phyloP scores from a whole-genome alignment of 2,797 vertebrate genomes.

The Danio choprae region DNA sequence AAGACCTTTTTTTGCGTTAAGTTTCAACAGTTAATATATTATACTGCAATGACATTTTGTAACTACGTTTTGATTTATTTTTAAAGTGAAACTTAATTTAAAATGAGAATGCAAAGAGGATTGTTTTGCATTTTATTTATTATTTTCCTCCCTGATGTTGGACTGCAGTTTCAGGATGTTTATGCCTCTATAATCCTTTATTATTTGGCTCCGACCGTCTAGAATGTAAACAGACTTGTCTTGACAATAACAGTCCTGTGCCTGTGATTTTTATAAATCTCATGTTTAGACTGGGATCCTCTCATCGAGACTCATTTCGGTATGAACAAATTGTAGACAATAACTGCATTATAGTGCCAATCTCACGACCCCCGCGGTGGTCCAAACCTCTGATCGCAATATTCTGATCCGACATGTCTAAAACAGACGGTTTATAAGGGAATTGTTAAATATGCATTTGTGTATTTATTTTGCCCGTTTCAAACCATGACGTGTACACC shows the following conservation, averaged over 20 bases:
- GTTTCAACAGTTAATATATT: slow-evolving; percentile 92
- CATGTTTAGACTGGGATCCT: slow-evolving; percentile 41
- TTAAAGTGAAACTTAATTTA: slow-evolving; percentile 90
- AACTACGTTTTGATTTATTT: slow-evolving; percentile 83
- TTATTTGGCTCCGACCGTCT: slow-evolving; percentile 33
- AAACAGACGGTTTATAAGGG: slow-evolving; percentile 22
- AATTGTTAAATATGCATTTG: slow-evolving; percentile 22
- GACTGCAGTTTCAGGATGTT: slow-evolving; percentile 84
- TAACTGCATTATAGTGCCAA: slow-evolving; percentile 25
- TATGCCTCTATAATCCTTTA: slow-evolving; percentile 54
- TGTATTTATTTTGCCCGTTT: slow-evolving; percentile 29
- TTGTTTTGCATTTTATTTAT: slow-evolving; percentile 86
- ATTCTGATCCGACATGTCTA: slow-evolving; percentile 8
- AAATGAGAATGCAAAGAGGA: slow-evolving; percentile 78
- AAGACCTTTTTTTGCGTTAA: slow-evolving; percentile 78
- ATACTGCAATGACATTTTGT: slow-evolving; percentile 88
- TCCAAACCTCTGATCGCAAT: slow-evolving; percentile 5
- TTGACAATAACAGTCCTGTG: slow-evolving; percentile 53
- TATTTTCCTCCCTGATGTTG: slow-evolving; percentile 78
- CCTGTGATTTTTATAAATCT: slow-evolving; percentile 49
- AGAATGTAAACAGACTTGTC: slow-evolving; percentile 50
- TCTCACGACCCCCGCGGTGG: slow-evolving; percentile 15
- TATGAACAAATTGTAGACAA: slow-evolving; percentile 11
- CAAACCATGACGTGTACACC: slow-evolving; percentile 31
- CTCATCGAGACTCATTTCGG: slow-evolving; percentile 9